Evolutionary conservation across 2,888 invertebrate species (phyloP), one percentile per base, ranked within the genome.

Genomic region (Mermis nigrescens): DNA sequence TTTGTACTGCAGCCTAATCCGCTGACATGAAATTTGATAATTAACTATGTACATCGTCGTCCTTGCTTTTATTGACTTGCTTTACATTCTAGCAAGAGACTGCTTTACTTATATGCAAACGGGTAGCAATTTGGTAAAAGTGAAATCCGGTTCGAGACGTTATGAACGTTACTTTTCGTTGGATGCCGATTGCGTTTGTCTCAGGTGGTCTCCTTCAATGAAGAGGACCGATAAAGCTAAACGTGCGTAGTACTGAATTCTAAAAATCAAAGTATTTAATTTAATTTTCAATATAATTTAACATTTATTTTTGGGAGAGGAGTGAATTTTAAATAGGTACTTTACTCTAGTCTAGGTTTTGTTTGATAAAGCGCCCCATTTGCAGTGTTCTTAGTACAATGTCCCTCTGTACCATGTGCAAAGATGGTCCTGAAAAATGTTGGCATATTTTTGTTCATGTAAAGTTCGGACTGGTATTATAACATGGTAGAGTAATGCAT

Each of bases 171-270:
- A 76, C 64, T 80, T 79, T 68, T 72, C 75, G 4, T 19, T 80
- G 29, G 77, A 78, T 63, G 73, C 76, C 31, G 79, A 80, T 65
- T 70, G 78, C 62, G 75, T 76, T 1, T 76, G 77, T 63, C 74
- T 80, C 22, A 70, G 78, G 57, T 80, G 80, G 80, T 76, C 78
- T 48, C 80, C 80, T 3, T 78, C 79, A 1, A 77, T 77, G 59
- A 80, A 80, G 69, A 80, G 80, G 66, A 75, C 78, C 28, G 76
- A 78, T 64, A 80, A 79, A 70, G 80, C 80, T 1, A 72, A 75
- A 69, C 76, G 79, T 80, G 69, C 4, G 55, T 3, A 4, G 46
- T 4, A 15, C 32, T 4, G 38, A n/a, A n/a, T n/a, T n/a, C n/a
- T n/a, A n/a, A n/a, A n/a, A n/a, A n/a, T n/a, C n/a, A n/a, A n/a